phyloP scores from a whole-genome alignment of 1,140 invertebrate species.

The Drosophila mayri region DNA sequence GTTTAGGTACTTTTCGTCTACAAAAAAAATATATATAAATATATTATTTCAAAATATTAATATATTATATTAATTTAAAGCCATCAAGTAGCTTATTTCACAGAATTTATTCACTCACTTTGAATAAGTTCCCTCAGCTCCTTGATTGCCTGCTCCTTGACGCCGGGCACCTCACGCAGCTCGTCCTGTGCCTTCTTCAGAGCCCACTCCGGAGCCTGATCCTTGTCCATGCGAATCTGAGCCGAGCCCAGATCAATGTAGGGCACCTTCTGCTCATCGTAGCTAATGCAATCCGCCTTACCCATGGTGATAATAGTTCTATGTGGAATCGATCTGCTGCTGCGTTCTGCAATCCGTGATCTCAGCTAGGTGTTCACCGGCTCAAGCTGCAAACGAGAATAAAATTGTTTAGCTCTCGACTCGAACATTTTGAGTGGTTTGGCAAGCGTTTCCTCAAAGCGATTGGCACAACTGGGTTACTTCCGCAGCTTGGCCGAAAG shows the following conservation, averaged over 20 bases:
- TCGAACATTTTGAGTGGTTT: constrained; percentile 57
- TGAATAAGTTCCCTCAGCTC: constrained; percentile 86
- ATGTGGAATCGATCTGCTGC: not conserved
- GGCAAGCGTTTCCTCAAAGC: constrained; percentile 50
- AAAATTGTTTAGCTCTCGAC: constrained; percentile 50
- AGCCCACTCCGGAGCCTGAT: constrained; percentile 85
- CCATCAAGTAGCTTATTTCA: not conserved
- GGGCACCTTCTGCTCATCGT: constrained; percentile 85
- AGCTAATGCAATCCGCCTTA: constrained; percentile 83
- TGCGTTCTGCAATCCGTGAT: constrained; percentile 9
- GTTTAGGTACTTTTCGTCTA: constrained; percentile 86
- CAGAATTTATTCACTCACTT: constrained; percentile 37
- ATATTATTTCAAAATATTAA: not conserved
- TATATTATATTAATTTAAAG: not conserved
- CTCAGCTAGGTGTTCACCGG: constrained; percentile 49
- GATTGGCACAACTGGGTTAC: constrained; percentile 71
- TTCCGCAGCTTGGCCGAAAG: constrained; percentile 54
- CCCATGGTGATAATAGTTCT: constrained; percentile 55
- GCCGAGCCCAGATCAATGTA: constrained; percentile 86
- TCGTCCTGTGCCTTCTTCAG: constrained; percentile 88
- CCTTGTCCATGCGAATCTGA: constrained; percentile 86
- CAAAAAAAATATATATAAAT: not conserved
- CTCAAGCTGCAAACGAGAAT: constrained; percentile 70
- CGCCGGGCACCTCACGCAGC: constrained; percentile 89
- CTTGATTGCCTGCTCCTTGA: constrained; percentile 87